Conservation (phyloP, 1,140 invertebrate species). For the Vanessa tameamea region DNA sequence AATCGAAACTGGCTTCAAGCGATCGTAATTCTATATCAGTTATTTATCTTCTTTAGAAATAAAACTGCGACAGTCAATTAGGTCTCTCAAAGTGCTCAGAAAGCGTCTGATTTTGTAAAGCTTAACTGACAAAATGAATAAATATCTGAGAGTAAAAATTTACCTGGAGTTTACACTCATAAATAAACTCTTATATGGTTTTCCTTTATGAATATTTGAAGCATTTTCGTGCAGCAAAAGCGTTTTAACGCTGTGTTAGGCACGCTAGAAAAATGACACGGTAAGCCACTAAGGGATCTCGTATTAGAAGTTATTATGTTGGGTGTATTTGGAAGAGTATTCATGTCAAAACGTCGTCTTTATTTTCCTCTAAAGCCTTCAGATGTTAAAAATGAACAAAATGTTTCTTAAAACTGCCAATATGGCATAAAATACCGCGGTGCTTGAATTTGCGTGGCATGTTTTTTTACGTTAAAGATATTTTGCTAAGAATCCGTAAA, state of each 20-base stretch:
- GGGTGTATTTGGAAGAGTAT: conserved; percentile 16
- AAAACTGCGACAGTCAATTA: background rate
- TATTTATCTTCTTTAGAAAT: background rate
- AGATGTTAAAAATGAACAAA: background rate
- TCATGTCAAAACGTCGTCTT: conserved; percentile 2
- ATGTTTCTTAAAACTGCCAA: no score
- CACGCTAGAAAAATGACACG: conserved; percentile 36
- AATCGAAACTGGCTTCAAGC: background rate
- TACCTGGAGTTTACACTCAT: conserved; percentile 30
- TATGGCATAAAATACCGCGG: no score
- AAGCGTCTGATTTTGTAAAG: background rate
- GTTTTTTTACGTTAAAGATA: no score
- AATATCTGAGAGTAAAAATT: conserved; percentile 15
- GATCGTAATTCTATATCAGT: background rate
- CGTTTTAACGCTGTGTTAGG: conserved; percentile 37
- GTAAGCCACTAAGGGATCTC: conserved; percentile 31
- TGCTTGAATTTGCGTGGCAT: no score
- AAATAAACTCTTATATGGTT: conserved; percentile 30
- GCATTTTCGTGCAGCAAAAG: conserved; percentile 35
- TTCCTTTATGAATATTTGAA: conserved; percentile 36
- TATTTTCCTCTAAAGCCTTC: conserved; percentile 9
- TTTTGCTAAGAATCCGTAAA: no score
- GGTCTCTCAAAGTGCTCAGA: background rate
- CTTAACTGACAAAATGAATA: conserved; percentile 14
- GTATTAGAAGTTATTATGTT: conserved; percentile 34